Evolutionary conservation across 2,888 invertebrate species (phyloP), one percentile per base, ranked within the genome.

Genomic region (Hermodice carunculata): DNA sequence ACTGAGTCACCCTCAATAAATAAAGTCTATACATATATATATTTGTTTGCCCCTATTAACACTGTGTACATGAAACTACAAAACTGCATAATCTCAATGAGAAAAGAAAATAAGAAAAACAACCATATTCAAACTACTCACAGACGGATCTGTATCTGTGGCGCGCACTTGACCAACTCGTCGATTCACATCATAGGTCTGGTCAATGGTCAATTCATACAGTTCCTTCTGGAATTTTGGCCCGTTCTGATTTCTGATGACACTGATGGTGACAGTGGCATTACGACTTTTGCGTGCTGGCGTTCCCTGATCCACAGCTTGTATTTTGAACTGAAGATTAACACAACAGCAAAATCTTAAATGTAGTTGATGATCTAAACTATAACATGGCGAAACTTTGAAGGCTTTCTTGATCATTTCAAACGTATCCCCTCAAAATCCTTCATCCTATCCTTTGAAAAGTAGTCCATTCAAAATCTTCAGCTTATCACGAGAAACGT

Each of bases 241-340:
- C 6, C 65, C 42, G 32, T 74, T 64, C 28, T 77, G 62, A 66
- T 85, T 84, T 19, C 81, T 71, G 17, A 69, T 66, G 5, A 85
- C 77, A 4, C 58, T 75, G 37, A 85, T 74, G 1, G 58, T 73
- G 4, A 83, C 72, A 3, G 70, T 74, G 4, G 77, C 69, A 34
- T 56, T 49, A 40, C 58, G 63, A 56, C 71, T 71, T 31, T 51
- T 49, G 32, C 8, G 8, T 43, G 54, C 62, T 11, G 65, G 65
- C 3, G 37, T 64, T 2, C 71, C 71, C 26, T 34, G 34, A 56
- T 71, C 71, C 43, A 44, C 52, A 3, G 71, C 71, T 17, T 61
- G 32, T n/a, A 67, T 44, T 6, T 17, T 37, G 40, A 71, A 58
- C 58, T 66, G 60, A n/a, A 44, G n/a, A n/a, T n/a, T n/a, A n/a